These are phyloP conservation scores for Phoenicopterus ruber DNA, from an alignment of 2,113 vertebrate genomes.

Conservation along the genomic window DNA sequence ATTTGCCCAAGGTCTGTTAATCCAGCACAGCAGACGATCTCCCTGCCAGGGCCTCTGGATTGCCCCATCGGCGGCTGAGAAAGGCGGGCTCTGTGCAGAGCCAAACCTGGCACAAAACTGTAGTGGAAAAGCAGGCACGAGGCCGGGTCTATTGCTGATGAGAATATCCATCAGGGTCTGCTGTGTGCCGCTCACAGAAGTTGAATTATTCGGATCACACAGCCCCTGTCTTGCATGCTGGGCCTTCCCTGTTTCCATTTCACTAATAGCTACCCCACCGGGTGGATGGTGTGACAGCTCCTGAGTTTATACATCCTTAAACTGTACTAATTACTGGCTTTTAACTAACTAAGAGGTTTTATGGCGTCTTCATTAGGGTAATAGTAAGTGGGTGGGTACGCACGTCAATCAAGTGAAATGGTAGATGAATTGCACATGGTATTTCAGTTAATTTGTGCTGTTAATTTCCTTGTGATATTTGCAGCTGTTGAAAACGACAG, in stretches of 20 bases:
- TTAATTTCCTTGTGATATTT: slow-evolving; percentile 5
- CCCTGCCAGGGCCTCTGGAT: background rate
- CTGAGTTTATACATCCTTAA: slow-evolving; percentile 15
- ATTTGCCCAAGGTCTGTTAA: background rate
- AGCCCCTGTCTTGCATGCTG: background rate
- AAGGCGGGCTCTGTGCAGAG: background rate
- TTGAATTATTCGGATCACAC: slow-evolving; percentile 4
- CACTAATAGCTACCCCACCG: slow-evolving; percentile 2
- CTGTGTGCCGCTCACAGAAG: fast-evolving
- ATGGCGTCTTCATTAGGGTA: slow-evolving; percentile 23
- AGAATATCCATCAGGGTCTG: background rate
- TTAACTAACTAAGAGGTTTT: slow-evolving; percentile 19
- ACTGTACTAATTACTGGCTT: slow-evolving; percentile 43
- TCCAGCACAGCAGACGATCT: fast-evolving
- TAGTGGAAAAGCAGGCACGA: fast-evolving
- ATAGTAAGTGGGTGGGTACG: background rate
- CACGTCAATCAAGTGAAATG: background rate
- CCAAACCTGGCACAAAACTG: background rate
- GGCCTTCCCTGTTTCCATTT: background rate
- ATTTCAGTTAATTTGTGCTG: background rate
- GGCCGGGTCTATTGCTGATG: fast-evolving
- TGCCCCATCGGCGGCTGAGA: background rate
- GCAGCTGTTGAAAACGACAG: background rate
- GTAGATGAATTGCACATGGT: background rate
- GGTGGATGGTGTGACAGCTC: background rate